A percentile compares a stretch with the other conserved stretches of the same genome.
phyloP scores from a whole-genome alignment of 2,797 vertebrate genomes.

The Myoxocephalus aenaeus region DNA sequence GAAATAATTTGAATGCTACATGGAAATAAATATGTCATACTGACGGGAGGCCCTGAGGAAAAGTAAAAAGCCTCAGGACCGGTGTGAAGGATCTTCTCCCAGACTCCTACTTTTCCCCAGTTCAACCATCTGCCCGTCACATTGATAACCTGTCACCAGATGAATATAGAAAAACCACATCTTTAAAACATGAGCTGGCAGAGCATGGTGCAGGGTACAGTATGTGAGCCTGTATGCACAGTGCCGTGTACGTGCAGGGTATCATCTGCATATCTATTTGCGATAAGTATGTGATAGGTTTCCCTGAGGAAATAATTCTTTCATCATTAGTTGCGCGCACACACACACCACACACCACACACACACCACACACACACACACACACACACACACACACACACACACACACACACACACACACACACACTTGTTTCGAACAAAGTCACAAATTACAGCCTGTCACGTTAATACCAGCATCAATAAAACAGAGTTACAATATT shows the following conservation, averaged over 20 bases:
- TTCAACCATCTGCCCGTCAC: constrained; percentile 73
- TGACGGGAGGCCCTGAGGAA: constrained; percentile 39
- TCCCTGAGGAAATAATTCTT: constrained; percentile 53
- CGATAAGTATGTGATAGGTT: constrained; percentile 41
- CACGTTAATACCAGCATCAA: constrained; percentile 43
- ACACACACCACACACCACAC: constrained; percentile 25
- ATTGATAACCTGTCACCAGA: constrained; percentile 69
- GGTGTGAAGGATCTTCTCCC: constrained; percentile 53
- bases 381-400: background rate
- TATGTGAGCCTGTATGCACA: constrained; percentile 4
- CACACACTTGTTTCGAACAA: background rate
- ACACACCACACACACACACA: constrained; percentile 1
- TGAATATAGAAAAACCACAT: constrained; percentile 70
- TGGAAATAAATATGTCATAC: constrained; percentile 64
- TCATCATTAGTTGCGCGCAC: constrained; percentile 32
- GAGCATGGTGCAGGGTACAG: constrained; percentile 30
- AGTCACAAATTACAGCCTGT: constrained; percentile 44
- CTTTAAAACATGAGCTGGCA: constrained; percentile 77
- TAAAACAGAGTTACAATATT: constrained; percentile 47
- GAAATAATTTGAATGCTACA: constrained; percentile 50
- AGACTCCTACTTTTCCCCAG: constrained; percentile 54
- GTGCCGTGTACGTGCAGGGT: constrained; percentile 14
- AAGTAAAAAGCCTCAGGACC: constrained; percentile 44
- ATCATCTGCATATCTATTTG: constrained; percentile 56
- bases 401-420: constrained; percentile 8